A percentile compares a stretch with the other conserved stretches of the same genome.
These are phyloP conservation scores for Cyanoderma ruficeps DNA, from an alignment of 2,113 vertebrate genomes.

Conservation along the genomic window DNA sequence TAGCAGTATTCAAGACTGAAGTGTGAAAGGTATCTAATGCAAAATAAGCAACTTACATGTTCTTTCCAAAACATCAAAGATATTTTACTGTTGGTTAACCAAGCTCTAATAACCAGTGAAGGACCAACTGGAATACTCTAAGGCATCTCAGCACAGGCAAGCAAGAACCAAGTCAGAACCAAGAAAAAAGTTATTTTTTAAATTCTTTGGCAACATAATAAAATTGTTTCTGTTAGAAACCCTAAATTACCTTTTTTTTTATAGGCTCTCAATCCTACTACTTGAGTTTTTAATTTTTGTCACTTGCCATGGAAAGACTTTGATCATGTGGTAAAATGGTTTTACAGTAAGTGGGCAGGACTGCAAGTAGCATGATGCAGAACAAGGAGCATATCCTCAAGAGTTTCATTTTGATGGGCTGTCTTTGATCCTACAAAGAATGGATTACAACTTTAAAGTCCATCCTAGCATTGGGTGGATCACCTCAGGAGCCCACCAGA, in stretches of 20 bases:
- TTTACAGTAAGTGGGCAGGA: slow-evolving; percentile 8
- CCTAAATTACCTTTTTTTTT: not conserved
- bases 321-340: not conserved
- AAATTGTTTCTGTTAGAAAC: not conserved
- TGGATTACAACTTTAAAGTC: not conserved
- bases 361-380: not conserved
- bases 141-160: not conserved
- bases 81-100: not conserved
- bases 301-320: not conserved
- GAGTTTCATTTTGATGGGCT: not conserved
- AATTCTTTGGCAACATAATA: not conserved
- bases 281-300: slow-evolving; percentile 4
- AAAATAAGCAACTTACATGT: not conserved
- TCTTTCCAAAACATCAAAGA: not conserved
- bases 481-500: not conserved
- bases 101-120: not conserved
- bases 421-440: slow-evolving; percentile 5
- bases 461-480: not conserved
- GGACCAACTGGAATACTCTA: not conserved
- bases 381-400: slow-evolving; percentile 5
- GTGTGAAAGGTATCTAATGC: not conserved
- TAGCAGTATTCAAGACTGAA: not conserved
- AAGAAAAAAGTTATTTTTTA: not conserved
- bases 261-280: not conserved
- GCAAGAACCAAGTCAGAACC: not conserved